Evolutionary conservation across 2,113 vertebrate genomes (phyloP), one percentile per base, ranked within the genome.

Genomic region (Struthio camelus): DNA sequence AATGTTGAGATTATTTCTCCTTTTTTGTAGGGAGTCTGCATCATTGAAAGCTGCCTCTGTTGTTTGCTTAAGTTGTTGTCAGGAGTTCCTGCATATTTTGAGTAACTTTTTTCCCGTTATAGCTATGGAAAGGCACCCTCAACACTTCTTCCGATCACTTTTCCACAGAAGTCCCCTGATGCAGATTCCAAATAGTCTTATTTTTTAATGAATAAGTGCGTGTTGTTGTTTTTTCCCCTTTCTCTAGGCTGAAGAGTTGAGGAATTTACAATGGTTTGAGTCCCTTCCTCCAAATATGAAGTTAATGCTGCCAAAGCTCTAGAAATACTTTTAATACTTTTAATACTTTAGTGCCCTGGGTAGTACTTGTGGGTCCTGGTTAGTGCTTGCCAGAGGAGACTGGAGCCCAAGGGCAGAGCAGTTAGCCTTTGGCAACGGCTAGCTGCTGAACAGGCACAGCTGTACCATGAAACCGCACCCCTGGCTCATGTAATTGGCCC

Each of bases 171-270:
- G 25, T 89, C 28, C 38, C 40, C 56, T 75, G 44, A 82, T 92
- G 44, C 36, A 89, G 69, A 44, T 94, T 82, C 53, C 82, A 80
- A 62, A 69, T 92, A 38, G 62, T 62, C 72, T 94, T 86, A 66
- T 65, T 92, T 51, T 96, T 89, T 89, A 85, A 92, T 94, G 62
- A 92, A 46, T 66, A 84, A 91, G 62, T 54, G 81, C 92, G 10
- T 54, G 20, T 40, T 54, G 62, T 36, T 38, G 62, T 90, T 48
- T 6, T 91, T 92, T 94, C 72, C 67, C n/a, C 28, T 79, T 86
- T 46, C 32, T 87, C 9, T 25, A 71, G 40, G 58, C 84, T 91
- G 89, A 87, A 85, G 62, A 64, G 46, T 36, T 53, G 6, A 32
- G 34, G 30, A 89, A 69, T 85, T 89, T 94, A 36, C 36, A 77